Evolutionary conservation across 1,140 invertebrate genomes (phyloP), one percentile per base, ranked within the genome.

Genomic region (Rhyzopertha dominica): DNA sequence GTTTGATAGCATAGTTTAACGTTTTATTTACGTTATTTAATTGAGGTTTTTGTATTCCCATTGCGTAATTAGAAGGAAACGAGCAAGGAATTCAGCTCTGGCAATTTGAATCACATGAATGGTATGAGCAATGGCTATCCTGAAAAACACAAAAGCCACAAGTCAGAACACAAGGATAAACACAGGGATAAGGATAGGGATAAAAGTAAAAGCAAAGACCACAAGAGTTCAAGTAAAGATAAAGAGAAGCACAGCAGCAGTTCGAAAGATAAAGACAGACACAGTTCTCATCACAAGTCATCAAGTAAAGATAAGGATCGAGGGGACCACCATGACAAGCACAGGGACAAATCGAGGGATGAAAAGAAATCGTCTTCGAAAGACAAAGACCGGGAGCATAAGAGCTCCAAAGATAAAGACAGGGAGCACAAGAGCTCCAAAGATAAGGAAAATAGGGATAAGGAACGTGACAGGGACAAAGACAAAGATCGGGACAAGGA

Each of bases 91-190:
- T 32, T 42, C 16, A 45, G 43, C 29, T n/a, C n/a, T n/a, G 69
- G 68, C 57, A 71, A 71, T 49, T 68, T 68, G 62, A 68, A 67
- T 66, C 76, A 80, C 66, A 68, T 83, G 69, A 85, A 85, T 69
- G 82, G 82, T 20, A 71, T 83, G 59, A 79, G 79, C 42, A 81
- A 84, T 66, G 81, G 81, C 39, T 82, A 76, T 56, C 77, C 73
- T 26, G 76, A 77, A 10, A 81, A 80, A 53, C 77, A 79, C 51
- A 80, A 80, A 53, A 72, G 73, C 47, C 79, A 83, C 62, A 84
- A 82, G 66, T 82, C 80, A 5, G 80, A 82, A 16, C 79, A 81
- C 59, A 83, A 78, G 53, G 78, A 82, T 49, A 81, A 79, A 62
- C 77, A 82, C 50, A 70, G 76, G 63, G 47, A 75, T 52, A 74